Conservation (phyloP, 2,888 invertebrate genomes). For the Tinea pellionella region DNA sequence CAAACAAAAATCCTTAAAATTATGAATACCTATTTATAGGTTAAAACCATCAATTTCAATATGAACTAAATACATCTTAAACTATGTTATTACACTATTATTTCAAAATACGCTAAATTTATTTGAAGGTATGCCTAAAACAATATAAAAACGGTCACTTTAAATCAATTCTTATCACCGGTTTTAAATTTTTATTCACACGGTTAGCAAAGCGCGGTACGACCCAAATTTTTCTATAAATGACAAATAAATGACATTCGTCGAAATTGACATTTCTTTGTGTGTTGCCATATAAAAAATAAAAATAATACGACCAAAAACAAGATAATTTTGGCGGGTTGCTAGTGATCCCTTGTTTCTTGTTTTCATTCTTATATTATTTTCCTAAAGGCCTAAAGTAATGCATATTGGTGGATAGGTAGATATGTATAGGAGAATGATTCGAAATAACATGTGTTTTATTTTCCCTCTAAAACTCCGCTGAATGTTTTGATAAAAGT, state of each 20-base stretch:
- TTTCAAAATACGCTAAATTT: neutral
- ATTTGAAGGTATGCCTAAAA: constrained; percentile 6
- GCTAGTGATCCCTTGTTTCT: no score
- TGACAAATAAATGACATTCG: neutral
- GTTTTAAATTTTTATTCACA: neutral
- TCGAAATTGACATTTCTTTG: neutral
- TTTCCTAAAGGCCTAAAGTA: no score
- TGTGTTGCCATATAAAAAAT: no score
- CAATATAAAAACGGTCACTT: neutral
- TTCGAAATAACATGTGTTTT: no score
- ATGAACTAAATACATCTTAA: neutral
- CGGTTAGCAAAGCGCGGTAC: neutral
- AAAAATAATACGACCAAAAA: no score
- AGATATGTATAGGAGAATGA: no score
- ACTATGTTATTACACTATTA: neutral
- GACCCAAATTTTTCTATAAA: neutral
- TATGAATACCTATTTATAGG: constrained; percentile 4
- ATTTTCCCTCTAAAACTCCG: no score
- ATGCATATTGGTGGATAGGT: no score
- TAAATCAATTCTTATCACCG: neutral
- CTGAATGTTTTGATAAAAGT: no score
- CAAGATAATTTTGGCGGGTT: no score
- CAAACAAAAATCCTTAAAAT: neutral
- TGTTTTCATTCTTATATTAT: no score
- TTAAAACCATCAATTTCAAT: neutral